Percentiles rank a stretch among this genome's conserved stretches.
These are phyloP conservation scores for Ametastegia equiseti DNA, from an alignment of 2,888 invertebrate species.

Conservation along the genomic window DNA sequence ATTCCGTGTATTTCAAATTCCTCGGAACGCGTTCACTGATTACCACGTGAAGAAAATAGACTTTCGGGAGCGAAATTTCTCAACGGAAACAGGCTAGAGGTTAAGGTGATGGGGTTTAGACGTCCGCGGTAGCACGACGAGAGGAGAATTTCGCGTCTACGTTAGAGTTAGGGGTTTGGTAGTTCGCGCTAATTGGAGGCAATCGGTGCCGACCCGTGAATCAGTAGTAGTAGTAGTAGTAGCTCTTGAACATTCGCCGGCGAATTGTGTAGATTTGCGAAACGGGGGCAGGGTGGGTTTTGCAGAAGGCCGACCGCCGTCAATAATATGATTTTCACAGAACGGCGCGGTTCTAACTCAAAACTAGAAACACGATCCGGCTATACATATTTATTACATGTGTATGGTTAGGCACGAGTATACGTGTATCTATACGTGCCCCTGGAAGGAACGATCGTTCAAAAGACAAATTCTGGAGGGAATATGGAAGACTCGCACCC, in stretches of 20 bases:
- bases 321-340: conserved; percentile 36
- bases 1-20: too few species aligned
- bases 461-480: conserved; percentile 59
- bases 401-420: background rate
- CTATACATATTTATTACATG: too few species aligned
- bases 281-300: background rate
- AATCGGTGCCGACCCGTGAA: conserved; percentile 35
- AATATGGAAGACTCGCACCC: background rate
- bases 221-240: background rate
- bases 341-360: background rate
- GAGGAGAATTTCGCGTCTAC: background rate
- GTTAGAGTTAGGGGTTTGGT: background rate
- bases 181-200: conserved; percentile 42
- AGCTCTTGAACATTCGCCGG: conserved; percentile 33
- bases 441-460: conserved; percentile 11
- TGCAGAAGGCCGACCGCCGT: conserved; percentile 7
- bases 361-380: background rate
- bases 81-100: too few species aligned
- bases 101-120: background rate
- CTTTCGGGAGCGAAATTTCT: too few species aligned
- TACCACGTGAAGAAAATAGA: too few species aligned
- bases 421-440: background rate
- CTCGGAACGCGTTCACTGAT: too few species aligned
- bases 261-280: too few species aligned
- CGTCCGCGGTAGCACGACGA: background rate